A percentile compares a stretch with the other conserved stretches of the same genome.
Evolutionary conservation across 1,140 invertebrate genomes (phyloP).

Genomic region (Formica selysi): DNA sequence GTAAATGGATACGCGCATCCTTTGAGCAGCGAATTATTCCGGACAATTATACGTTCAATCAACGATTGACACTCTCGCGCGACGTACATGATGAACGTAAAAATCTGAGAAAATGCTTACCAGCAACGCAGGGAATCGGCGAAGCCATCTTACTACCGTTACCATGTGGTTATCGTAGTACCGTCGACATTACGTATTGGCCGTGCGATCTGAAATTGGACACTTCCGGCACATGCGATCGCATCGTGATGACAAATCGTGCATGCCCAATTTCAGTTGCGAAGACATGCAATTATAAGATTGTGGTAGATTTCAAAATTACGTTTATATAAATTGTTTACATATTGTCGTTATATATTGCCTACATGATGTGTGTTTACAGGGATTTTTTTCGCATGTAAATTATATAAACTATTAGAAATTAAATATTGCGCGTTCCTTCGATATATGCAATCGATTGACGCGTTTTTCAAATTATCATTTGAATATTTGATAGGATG

Average conservation of each 20-base stretch:
- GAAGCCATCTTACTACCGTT: conserved; percentile 84
- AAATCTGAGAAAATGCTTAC: conserved; percentile 77
- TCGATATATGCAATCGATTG: conserved; percentile 23
- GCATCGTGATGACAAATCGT: too few relatives aligned
- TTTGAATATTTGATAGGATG: neutral
- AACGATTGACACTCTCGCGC: conserved; percentile 17
- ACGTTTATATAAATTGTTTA: too few relatives aligned
- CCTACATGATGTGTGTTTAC: too few relatives aligned
- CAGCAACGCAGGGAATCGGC: conserved; percentile 83
- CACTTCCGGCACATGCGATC: neutral
- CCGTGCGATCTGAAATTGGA: neutral
- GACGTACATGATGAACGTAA: neutral
- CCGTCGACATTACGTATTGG: conserved; percentile 35
- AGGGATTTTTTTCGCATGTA: too few relatives aligned
- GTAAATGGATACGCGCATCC: neutral
- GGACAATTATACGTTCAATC: neutral
- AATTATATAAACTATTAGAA: too few relatives aligned
- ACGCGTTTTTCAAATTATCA: conserved; percentile 6
- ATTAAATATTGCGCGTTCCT: neutral
- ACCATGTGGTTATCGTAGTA: conserved; percentile 72
- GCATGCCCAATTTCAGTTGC: too few relatives aligned
- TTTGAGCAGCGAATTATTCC: neutral
- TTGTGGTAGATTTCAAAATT: too few relatives aligned
- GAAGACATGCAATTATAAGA: too few relatives aligned
- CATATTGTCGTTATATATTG: too few relatives aligned